Evolutionary conservation across 2,888 invertebrate species (phyloP), one percentile per base, ranked within the genome.

Genomic region (Diplazon laetatorius): DNA sequence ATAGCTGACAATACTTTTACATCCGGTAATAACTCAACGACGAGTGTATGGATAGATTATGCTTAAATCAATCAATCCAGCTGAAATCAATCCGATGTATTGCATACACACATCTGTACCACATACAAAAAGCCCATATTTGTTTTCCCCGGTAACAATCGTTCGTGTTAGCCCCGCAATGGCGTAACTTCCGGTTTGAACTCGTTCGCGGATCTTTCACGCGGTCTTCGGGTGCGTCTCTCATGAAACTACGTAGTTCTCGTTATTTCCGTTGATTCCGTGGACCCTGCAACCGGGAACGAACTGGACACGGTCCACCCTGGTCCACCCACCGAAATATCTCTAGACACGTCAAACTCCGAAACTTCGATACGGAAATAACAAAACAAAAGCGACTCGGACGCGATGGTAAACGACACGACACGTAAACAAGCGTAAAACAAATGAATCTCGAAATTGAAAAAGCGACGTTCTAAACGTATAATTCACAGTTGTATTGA

Each of bases 361-460:
- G 8, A 37, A 50, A 65, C n/a, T n/a, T n/a, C 20, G 18, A 16
- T n/a, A 48, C 35, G n/a, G 37, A 37, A 20, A 35, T 35, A 5
- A 12, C 20, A 59, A n/a, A 20, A 55, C 39, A 39, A 22, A 20
- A 14, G 25, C 20, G 16, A 39, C 9, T 4, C 22, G 20, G n/a
- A 12, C 14, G 3, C 20, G 14, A 39, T 6, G 14, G 37, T 9
- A 20, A 3, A 16, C 22, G 10, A 10, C 3, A 3, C 30, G 48
- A 55, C 25, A 59, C 48, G 39, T 57, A 57, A 59, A 50, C 30
- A 71, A 71, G 50, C 44, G 18, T n/a, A 68, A 63, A 74, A 74
- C 74, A 75, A 78, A 78, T 75, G 78, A 59, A 44, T 39, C 37
- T 20, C 16, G n/a, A 55, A 62, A 16, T 30, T 30, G n/a, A 8